These are phyloP conservation scores for Caerostris darwini DNA, from an alignment of 1,140 invertebrate species.

Conservation along the genomic window DNA sequence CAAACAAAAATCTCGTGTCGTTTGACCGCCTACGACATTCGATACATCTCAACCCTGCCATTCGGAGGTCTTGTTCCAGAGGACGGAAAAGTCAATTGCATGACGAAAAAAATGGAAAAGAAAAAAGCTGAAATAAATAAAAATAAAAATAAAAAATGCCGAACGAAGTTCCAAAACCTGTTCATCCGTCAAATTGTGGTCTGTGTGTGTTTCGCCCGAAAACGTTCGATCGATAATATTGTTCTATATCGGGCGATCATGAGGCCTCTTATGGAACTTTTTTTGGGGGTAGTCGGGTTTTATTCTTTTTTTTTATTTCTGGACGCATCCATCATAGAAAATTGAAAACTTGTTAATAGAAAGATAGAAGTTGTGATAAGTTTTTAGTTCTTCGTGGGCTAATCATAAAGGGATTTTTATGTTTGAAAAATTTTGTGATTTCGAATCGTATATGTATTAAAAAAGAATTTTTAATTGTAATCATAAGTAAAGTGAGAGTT, in stretches of 20 bases:
- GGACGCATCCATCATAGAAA: no score
- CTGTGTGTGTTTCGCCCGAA: neutral
- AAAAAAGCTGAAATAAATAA: neutral
- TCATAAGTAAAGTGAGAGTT: no score
- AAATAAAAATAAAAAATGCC: neutral
- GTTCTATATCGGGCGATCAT: neutral
- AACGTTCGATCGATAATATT: neutral
- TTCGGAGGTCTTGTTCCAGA: neutral
- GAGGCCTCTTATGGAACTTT: no score
- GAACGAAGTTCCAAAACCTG: conserved; percentile 7
- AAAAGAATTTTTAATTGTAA: no score
- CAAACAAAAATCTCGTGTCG: conserved; percentile 1
- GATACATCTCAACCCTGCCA: neutral
- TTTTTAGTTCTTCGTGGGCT: no score
- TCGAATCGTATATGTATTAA: no score
- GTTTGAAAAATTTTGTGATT: no score
- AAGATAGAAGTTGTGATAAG: no score
- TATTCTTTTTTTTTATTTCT: no score
- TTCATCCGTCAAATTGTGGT: neutral
- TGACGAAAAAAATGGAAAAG: neutral
- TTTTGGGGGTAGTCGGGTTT: no score
- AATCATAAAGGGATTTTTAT: no score
- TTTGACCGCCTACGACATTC: neutral
- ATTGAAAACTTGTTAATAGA: no score
- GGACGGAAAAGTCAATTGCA: conserved; percentile 12